Conservation (phyloP, 1,140 invertebrate species). For the Aplysia californica region DNA sequence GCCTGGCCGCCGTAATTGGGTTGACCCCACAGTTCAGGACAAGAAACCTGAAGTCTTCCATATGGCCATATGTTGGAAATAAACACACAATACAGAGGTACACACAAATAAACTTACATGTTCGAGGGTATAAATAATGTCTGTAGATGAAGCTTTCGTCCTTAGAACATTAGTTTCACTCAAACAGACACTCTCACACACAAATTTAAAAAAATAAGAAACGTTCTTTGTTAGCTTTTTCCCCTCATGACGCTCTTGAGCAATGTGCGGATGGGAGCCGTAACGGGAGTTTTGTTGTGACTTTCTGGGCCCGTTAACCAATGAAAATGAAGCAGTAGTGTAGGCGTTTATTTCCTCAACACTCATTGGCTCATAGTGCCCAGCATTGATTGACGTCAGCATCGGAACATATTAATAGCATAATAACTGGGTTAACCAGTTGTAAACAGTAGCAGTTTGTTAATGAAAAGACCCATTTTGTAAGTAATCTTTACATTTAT, state of each 20-base stretch:
- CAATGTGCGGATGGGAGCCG: background rate
- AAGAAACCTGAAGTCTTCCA: too few species aligned
- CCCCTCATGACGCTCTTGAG: background rate
- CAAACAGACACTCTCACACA: constrained; percentile 25
- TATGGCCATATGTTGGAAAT: too few species aligned
- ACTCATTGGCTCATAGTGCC: background rate
- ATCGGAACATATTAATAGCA: too few species aligned
- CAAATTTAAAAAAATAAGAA: constrained; percentile 3
- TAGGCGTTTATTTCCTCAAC: background rate
- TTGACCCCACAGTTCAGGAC: too few species aligned
- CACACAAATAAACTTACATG: background rate
- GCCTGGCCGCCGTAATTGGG: too few species aligned
- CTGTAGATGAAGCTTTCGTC: constrained; percentile 21
- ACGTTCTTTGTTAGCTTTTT: too few species aligned
- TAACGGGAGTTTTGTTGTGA: background rate
- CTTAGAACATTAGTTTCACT: constrained; percentile 22
- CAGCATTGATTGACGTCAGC: too few species aligned
- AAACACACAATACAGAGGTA: too few species aligned
- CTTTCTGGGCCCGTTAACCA: background rate
- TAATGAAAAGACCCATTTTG: too few species aligned
- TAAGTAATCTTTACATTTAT: too few species aligned
- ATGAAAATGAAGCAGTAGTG: background rate
- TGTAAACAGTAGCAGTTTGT: too few species aligned
- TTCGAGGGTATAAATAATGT: background rate
- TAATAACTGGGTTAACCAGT: too few species aligned